These are phyloP conservation scores for Palythoa grandiflora DNA, from an alignment of 92 coral and sea anemone species.

Conservation along the genomic window DNA sequence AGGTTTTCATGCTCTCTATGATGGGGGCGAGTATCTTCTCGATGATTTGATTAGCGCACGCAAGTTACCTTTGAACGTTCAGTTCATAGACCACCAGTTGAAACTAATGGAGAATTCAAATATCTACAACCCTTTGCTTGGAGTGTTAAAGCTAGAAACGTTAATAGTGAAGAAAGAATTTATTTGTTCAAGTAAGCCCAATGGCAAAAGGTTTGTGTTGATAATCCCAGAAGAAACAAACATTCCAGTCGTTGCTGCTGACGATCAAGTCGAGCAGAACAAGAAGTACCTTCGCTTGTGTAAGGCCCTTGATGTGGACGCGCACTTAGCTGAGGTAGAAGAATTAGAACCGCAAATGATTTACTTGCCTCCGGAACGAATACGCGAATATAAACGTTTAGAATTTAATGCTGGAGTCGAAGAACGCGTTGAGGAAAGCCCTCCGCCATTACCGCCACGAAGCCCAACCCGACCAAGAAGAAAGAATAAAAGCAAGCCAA, in stretches of 20 bases:
- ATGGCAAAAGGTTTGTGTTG: slow-evolving; percentile 32
- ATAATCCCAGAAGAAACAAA: slow-evolving; percentile 45
- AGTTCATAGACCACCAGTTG: slow-evolving; percentile 32
- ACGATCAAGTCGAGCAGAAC: slow-evolving; percentile 44
- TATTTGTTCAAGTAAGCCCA: slow-evolving; percentile 15
- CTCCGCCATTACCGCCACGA: slow-evolving; percentile 37
- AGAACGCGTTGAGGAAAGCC: not conserved
- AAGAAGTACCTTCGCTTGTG: slow-evolving; percentile 40
- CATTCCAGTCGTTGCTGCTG: slow-evolving; percentile 36
- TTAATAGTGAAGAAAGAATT: slow-evolving; percentile 16
- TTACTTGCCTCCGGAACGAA: not conserved
- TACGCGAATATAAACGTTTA: slow-evolving; percentile 27
- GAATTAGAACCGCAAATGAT: not conserved
- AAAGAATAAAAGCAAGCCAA: not conserved
- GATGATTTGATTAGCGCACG: slow-evolving; percentile 37
- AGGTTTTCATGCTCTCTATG: slow-evolving; percentile 21
- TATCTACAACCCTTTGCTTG: slow-evolving; percentile 1
- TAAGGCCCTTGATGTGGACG: slow-evolving; percentile 28
- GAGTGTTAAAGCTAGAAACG: slow-evolving; percentile 32
- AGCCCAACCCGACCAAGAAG: not conserved
- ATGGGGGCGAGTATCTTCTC: slow-evolving; percentile 40
- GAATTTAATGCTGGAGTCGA: not conserved
- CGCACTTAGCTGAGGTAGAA: slow-evolving; percentile 11
- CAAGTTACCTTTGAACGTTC: slow-evolving; percentile 43
- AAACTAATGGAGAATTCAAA: not conserved